These are phyloP conservation scores for Drosophila orosa DNA, from an alignment of 1,140 invertebrate genomes.

Conservation along the genomic window DNA sequence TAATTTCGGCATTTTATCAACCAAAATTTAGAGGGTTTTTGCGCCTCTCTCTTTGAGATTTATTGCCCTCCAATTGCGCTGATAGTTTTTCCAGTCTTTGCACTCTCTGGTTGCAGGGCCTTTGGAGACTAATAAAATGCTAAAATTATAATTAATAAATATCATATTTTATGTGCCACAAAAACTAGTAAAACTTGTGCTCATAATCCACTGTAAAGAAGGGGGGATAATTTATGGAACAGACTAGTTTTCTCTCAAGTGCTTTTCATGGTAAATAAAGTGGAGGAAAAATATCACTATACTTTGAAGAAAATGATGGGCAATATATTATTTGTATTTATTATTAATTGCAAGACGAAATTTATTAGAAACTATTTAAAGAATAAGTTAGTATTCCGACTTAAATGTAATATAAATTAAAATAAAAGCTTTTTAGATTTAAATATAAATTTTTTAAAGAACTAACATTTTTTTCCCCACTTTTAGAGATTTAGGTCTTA, in stretches of 20 bases:
- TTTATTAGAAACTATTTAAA: neutral
- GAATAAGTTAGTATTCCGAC: too few species aligned
- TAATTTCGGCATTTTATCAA: constrained; percentile 79
- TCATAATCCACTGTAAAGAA: neutral
- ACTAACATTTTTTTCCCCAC: too few species aligned
- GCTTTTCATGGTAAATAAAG: neutral
- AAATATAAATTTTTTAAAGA: too few species aligned
- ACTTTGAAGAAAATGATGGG: neutral
- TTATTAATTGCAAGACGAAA: neutral
- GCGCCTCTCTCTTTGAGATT: constrained; percentile 48
- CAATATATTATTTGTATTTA: neutral
- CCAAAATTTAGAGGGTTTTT: constrained; percentile 75
- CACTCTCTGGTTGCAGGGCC: neutral
- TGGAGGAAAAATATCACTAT: neutral
- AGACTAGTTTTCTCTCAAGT: constrained; percentile 1
- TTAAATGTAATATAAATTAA: too few species aligned
- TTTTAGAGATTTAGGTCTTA: too few species aligned
- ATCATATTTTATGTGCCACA: constrained; percentile 18
- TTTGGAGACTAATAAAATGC: constrained; percentile 22
- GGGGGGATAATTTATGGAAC: neutral
- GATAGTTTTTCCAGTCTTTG: constrained; percentile 22
- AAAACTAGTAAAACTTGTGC: constrained; percentile 13
- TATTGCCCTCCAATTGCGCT: constrained; percentile 59
- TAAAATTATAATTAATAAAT: constrained; percentile 29
- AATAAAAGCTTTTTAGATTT: too few species aligned